A percentile compares a stretch with the other conserved stretches of the same genome.
Conservation (phyloP, 2,888 invertebrate species). For the Tiphia femorata region DNA sequence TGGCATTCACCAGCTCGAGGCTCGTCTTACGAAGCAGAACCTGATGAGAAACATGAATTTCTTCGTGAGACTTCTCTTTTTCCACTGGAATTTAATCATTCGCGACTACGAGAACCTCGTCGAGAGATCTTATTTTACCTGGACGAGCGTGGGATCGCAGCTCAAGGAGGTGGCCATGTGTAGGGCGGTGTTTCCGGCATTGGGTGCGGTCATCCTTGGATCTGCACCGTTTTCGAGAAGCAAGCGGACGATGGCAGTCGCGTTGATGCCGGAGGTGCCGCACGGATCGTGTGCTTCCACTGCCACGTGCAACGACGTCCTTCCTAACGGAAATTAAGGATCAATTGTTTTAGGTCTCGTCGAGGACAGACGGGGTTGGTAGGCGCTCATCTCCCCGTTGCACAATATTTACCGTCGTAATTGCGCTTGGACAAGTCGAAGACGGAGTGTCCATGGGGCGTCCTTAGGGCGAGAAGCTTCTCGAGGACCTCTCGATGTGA, state of each 20-base stretch:
- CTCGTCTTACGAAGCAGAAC: constrained; percentile 38
- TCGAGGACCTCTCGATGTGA: constrained; percentile 48
- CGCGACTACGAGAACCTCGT: not conserved
- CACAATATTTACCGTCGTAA: constrained; percentile 51
- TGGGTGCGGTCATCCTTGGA: constrained; percentile 43
- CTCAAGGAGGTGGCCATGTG: constrained; percentile 51
- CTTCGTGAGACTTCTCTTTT: not conserved
- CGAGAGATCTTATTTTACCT: constrained; percentile 44
- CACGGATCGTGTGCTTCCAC: constrained; percentile 52
- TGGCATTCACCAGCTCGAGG: constrained; percentile 41
- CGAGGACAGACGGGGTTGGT: not conserved
- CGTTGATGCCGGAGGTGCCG: constrained; percentile 19
- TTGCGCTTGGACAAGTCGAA: constrained; percentile 59
- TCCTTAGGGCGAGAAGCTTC: constrained; percentile 54
- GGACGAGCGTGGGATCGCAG: constrained; percentile 54
- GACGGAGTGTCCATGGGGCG: constrained; percentile 47
- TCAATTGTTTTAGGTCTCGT: too few species aligned
- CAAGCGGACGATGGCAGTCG: constrained; percentile 40
- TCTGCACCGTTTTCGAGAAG: constrained; percentile 55
- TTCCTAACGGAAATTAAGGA: constrained; percentile 46
- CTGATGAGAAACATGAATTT: constrained; percentile 33
- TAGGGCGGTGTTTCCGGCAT: constrained; percentile 53
- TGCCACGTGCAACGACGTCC: constrained; percentile 59
- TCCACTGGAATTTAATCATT: not conserved
- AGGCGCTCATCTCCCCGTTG: too few species aligned